Evolutionary conservation across 37 sponge, comb jelly and placozoan genomes (phyloP).

Genomic region (Chondrilla cf. caribensis): DNA sequence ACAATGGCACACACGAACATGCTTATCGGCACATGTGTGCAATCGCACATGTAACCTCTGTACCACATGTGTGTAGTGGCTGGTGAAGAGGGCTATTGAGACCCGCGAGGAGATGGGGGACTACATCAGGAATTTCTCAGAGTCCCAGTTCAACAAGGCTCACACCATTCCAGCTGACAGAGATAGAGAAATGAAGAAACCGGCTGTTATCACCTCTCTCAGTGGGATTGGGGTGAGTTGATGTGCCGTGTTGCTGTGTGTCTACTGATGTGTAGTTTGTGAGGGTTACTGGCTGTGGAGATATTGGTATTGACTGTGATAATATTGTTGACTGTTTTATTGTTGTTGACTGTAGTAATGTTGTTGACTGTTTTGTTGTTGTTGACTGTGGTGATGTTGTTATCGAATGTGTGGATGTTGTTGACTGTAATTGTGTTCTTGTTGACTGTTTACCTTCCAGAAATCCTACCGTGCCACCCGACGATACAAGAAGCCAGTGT

Average conservation of each 20-base stretch:
- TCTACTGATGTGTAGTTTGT: slow-evolving; percentile 18
- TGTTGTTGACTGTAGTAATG: too few relatives aligned
- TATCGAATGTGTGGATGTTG: too few relatives aligned
- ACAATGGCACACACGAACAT: neutral
- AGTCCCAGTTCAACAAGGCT: slow-evolving; percentile 73
- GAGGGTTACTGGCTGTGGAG: neutral
- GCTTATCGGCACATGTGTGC: neutral
- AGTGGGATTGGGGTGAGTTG: slow-evolving; percentile 2
- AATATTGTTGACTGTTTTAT: too few relatives aligned
- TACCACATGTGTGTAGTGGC: slow-evolving; percentile 83
- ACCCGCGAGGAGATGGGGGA: slow-evolving; percentile 94
- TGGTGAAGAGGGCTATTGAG: slow-evolving; percentile 94
- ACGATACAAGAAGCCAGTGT: slow-evolving; percentile 55
- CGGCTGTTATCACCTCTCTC: neutral
- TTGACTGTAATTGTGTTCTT: too few relatives aligned
- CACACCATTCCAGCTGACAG: slow-evolving; percentile 68
- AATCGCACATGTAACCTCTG: neutral
- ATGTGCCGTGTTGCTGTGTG: slow-evolving; percentile 6
- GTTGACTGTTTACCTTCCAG: too few relatives aligned
- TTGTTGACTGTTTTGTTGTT: too few relatives aligned
- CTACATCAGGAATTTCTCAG: slow-evolving; percentile 83
- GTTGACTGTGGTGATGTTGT: too few relatives aligned
- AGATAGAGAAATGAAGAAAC: neutral
- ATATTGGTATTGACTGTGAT: too few relatives aligned
- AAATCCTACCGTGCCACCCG: slow-evolving; percentile 69